A percentile compares a stretch with the other conserved stretches of the same genome.
phyloP scores from a whole-genome alignment of 2,113 vertebrate genomes.

The Corvus moneduloides region DNA sequence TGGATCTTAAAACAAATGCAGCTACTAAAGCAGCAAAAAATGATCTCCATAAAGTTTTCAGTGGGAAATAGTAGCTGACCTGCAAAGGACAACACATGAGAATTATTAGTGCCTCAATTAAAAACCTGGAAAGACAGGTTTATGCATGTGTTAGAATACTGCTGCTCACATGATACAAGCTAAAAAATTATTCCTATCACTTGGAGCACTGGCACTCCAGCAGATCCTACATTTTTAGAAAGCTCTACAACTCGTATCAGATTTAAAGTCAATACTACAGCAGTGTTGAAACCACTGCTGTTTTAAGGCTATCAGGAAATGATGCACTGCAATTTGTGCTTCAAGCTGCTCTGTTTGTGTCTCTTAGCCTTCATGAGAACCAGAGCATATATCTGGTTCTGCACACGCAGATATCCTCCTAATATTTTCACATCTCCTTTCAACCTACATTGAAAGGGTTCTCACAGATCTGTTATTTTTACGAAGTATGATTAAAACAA shows the following conservation, averaged over 20 bases:
- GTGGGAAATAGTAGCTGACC: conserved; percentile 98
- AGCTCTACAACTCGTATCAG: background rate
- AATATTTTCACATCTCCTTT: background rate
- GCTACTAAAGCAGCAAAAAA: conserved; percentile 98
- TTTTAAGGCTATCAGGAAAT: background rate
- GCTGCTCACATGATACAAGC: background rate
- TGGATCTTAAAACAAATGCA: conserved; percentile 95
- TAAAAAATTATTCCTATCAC: background rate
- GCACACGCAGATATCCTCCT: background rate
- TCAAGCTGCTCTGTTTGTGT: background rate
- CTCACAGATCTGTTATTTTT: background rate
- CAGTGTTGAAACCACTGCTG: background rate
- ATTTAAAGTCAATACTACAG: background rate
- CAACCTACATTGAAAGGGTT: background rate
- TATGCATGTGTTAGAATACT: background rate
- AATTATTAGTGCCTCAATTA: background rate
- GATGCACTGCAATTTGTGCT: background rate
- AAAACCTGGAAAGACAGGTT: background rate
- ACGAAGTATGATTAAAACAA: background rate
- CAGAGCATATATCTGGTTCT: background rate
- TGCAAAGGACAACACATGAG: conserved; percentile 51
- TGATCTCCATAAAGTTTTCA: conserved; percentile 97
- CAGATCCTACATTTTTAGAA: background rate
- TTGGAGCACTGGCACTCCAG: background rate
- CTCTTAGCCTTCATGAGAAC: background rate